Conservation (phyloP, 2,888 invertebrate genomes). For the Pandemis heparana region DNA sequence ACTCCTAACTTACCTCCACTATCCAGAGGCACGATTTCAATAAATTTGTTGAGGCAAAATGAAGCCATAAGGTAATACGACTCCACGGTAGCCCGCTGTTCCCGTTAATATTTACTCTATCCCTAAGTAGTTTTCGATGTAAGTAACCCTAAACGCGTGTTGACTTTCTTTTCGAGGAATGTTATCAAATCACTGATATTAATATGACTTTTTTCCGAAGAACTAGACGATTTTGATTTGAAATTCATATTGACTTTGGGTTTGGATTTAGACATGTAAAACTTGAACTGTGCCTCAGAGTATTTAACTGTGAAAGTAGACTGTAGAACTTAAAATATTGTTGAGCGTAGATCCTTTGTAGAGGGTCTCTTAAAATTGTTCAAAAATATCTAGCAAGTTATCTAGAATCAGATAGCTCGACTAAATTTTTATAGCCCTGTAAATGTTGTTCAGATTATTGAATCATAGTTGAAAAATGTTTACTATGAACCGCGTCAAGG, state of each 20-base stretch:
- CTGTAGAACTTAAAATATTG: too few species aligned
- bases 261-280: not conserved
- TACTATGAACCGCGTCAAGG: too few species aligned
- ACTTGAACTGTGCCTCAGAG: too few species aligned
- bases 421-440: too few species aligned
- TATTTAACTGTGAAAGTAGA: too few species aligned
- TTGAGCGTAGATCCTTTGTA: too few species aligned
- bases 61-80: slow-evolving; percentile 74
- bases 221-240: slow-evolving; percentile 27
- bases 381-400: too few species aligned
- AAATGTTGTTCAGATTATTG: too few species aligned
- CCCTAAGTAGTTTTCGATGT: slow-evolving; percentile 65
- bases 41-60: slow-evolving; percentile 79
- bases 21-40: slow-evolving; percentile 73
- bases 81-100: slow-evolving; percentile 65
- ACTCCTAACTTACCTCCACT: slow-evolving; percentile 61
- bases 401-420: too few species aligned
- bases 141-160: slow-evolving; percentile 60
- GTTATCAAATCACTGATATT: slow-evolving; percentile 48
- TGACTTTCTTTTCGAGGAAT: slow-evolving; percentile 61
- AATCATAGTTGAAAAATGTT: too few species aligned
- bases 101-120: slow-evolving; percentile 61
- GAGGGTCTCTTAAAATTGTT: too few species aligned
- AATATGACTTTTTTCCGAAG: slow-evolving; percentile 35
- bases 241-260: slow-evolving; percentile 7